A percentile compares a stretch with the other conserved stretches of the same genome.
These are phyloP conservation scores for Catajapyx aquilonaris DNA, from an alignment of 1,140 invertebrate species.

Conservation along the genomic window DNA sequence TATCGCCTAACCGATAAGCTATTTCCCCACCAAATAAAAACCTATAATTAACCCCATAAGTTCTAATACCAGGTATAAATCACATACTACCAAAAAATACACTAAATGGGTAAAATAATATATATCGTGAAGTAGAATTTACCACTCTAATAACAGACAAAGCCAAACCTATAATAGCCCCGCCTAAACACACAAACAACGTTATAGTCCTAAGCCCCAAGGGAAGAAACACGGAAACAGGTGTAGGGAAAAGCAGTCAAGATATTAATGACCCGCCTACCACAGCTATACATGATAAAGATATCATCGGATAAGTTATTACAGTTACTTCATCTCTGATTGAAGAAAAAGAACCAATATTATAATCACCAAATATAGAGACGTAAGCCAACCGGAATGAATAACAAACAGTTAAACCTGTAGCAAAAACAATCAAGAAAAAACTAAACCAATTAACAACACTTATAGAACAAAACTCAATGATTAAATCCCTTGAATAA, in stretches of 20 bases:
- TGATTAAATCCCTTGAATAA: no score
- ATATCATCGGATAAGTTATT: constrained; percentile 24
- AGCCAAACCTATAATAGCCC: constrained; percentile 1
- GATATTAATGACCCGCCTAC: constrained; percentile 21
- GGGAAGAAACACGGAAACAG: constrained; percentile 12
- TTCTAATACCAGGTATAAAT: constrained; percentile 23
- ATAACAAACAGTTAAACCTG: constrained; percentile 29
- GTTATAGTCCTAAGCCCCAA: constrained; percentile 7
- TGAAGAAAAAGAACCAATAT: constrained; percentile 21
- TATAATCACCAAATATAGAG: constrained; percentile 22
- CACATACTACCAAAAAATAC: constrained; percentile 17
- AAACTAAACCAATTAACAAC: no score
- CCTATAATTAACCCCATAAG: constrained; percentile 15
- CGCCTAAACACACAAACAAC: constrained; percentile 7
- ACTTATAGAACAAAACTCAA: constrained; percentile 25
- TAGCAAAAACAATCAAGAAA: constrained; percentile 29
- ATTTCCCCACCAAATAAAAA: constrained; percentile 14
- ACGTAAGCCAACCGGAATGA: constrained; percentile 30
- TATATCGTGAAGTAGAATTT: not conserved
- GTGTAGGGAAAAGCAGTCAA: constrained; percentile 22
- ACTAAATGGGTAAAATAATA: constrained; percentile 2
- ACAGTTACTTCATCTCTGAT: constrained; percentile 23
- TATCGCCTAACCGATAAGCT: constrained; percentile 20
- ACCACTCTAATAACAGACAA: not conserved
- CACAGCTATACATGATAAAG: constrained; percentile 27